A percentile compares a stretch with the other conserved stretches of the same genome.
Conservation (phyloP, 2,888 invertebrate genomes). For the Dryobota labecula region DNA sequence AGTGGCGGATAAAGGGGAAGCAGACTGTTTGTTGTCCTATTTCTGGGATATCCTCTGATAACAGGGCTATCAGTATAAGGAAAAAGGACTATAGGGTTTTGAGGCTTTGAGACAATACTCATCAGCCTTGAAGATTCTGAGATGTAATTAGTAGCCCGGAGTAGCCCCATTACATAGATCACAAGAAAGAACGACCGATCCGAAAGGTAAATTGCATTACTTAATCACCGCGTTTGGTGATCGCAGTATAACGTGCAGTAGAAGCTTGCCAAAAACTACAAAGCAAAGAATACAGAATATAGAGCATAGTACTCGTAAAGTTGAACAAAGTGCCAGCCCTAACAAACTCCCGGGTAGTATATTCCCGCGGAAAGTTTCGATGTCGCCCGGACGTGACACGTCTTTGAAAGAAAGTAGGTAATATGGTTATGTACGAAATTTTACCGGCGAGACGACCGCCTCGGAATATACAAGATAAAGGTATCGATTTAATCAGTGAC, state of each 20-base stretch:
- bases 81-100: background rate
- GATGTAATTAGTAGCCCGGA: background rate
- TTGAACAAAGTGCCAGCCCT: constrained; percentile 47
- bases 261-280: constrained; percentile 34
- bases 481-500: constrained; percentile 53
- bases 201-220: constrained; percentile 1
- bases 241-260: constrained; percentile 29
- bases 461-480: constrained; percentile 57
- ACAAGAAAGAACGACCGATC: background rate
- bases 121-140: background rate
- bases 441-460: constrained; percentile 43
- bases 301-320: constrained; percentile 16
- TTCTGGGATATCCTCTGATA: constrained; percentile 2
- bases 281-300: constrained; percentile 4
- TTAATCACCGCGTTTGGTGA: background rate
- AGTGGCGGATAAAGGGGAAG: constrained; percentile 20
- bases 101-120: background rate
- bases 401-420: constrained; percentile 60
- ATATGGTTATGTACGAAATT: constrained; percentile 57
- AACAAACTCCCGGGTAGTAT: constrained; percentile 46
- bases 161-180: background rate
- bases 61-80: constrained; percentile 4
- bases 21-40: constrained; percentile 19
- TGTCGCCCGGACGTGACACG: constrained; percentile 59
- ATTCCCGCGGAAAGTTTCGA: constrained; percentile 59